Evolutionary conservation across 2,888 invertebrate species (phyloP), one percentile per base, ranked within the genome.

Genomic region (Lycia hirtaria): DNA sequence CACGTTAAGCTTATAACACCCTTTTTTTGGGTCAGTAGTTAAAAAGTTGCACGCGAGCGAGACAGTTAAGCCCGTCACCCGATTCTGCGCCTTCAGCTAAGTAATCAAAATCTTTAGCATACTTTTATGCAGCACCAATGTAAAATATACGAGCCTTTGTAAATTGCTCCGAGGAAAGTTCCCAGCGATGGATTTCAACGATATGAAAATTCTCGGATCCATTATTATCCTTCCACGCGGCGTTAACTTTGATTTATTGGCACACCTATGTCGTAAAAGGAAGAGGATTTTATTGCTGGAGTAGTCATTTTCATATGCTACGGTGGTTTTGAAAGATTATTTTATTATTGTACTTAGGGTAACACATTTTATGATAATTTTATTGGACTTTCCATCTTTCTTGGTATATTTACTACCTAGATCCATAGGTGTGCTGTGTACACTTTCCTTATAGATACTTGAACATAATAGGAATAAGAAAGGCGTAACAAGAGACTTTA

Each of bases 131-230:
- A n/a, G n/a, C n/a, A n/a, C n/a, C n/a, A n/a, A n/a, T n/a, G n/a
- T n/a, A n/a, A n/a, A n/a, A n/a, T n/a, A n/a, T n/a, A n/a, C n/a
- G n/a, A n/a, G n/a, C n/a, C n/a, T n/a, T n/a, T n/a, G n/a, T n/a
- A n/a, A n/a, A n/a, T n/a, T n/a, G n/a, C n/a, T n/a, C n/a, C n/a
- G n/a, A n/a, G n/a, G n/a, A n/a, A n/a, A n/a, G n/a, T n/a, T n/a
- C n/a, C 14, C 7, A 6, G 28, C 41, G 41, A 28, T 15, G 26
- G 41, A 41, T 41, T 17, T 28, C 9, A 4, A 33, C 40, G 60
- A 60, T 64, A 64, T 63, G 65, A 68, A 57, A 67, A 63, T 64
- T 65, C 60, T 53, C 62, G 56, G 44, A 53, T 64, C 51, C 52
- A 54, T 63, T 59, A 57, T 63, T 59, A 63, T 65, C 54, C 40